Evolutionary conservation across 2,797 vertebrate species (phyloP).

Genomic region (Enteromius paludinosus): DNA sequence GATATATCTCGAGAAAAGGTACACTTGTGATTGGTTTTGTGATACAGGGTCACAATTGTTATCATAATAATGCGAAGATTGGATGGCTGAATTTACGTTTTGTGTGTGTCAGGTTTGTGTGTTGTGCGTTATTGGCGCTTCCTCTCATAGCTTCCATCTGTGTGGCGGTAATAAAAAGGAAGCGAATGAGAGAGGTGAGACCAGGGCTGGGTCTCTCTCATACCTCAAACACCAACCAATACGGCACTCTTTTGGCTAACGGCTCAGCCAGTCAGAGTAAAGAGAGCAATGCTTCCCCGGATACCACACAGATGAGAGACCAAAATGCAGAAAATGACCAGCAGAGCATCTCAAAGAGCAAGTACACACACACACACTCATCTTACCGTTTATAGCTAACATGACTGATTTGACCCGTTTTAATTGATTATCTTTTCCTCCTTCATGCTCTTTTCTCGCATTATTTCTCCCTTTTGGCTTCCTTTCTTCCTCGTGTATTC

Average conservation of each 20-base stretch:
- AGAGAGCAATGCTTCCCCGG: constrained; percentile 11
- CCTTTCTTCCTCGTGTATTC: background rate
- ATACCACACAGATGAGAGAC: constrained; percentile 6
- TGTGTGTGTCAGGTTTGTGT: constrained; percentile 73
- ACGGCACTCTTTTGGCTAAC: constrained; percentile 70
- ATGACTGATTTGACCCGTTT: background rate
- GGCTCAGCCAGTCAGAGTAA: constrained; percentile 57
- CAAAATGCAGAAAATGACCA: constrained; percentile 25
- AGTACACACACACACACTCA: constrained; percentile 46
- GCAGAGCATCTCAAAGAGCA: constrained; percentile 46
- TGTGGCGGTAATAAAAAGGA: constrained; percentile 63
- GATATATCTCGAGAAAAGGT: too few relatives aligned
- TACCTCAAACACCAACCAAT: constrained; percentile 63
- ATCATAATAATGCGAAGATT: background rate
- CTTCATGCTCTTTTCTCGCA: background rate
- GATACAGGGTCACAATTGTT: background rate
- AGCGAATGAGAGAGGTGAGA: constrained; percentile 59
- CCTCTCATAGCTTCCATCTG: constrained; percentile 74
- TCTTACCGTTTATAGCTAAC: background rate
- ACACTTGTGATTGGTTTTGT: too few relatives aligned
- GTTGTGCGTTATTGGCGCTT: constrained; percentile 71
- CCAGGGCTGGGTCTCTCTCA: constrained; percentile 57
- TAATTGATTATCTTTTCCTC: background rate
- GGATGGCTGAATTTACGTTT: background rate
- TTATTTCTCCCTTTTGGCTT: background rate